Conservation (phyloP, 2,113 vertebrate species). For the Corydoras sp. region DNA sequence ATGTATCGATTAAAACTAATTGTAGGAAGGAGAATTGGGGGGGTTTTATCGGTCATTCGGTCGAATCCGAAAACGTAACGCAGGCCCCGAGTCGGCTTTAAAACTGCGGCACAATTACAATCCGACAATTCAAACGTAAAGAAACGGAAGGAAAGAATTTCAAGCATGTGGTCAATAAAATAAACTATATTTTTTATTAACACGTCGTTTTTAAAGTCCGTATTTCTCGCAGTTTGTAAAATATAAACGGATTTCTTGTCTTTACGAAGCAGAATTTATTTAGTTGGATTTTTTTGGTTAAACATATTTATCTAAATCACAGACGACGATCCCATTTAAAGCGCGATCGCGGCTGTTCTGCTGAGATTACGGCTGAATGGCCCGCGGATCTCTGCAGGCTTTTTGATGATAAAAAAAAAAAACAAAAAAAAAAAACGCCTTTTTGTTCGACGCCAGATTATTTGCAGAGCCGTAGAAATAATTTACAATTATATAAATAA, state of each 20-base stretch:
- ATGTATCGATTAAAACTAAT: too few relatives aligned
- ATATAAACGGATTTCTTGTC: neutral
- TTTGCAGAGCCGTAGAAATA: neutral
- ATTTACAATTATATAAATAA: neutral
- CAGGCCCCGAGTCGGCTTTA: too few relatives aligned
- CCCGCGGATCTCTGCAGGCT: conserved; percentile 14
- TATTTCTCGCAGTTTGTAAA: too few relatives aligned
- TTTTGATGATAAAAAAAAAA: neutral
- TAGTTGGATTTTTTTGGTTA: neutral
- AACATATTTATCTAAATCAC: neutral
- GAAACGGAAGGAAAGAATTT: too few relatives aligned
- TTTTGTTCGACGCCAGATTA: conserved; percentile 14
- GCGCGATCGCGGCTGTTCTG: conserved; percentile 4
- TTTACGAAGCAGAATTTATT: neutral
- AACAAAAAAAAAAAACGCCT: neutral
- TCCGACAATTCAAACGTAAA: too few relatives aligned
- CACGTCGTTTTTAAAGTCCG: too few relatives aligned
- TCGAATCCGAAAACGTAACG: too few relatives aligned
- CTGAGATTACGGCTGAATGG: conserved; percentile 26
- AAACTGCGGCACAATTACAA: too few relatives aligned
- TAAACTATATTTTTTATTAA: too few relatives aligned
- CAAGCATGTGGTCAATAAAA: too few relatives aligned
- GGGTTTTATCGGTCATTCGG: too few relatives aligned
- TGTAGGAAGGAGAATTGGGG: too few relatives aligned
- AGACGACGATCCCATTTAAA: neutral